A percentile compares a stretch with the other conserved stretches of the same genome.
phyloP scores from a whole-genome alignment of 2,797 vertebrate species.

The Sebastes hubbsi region DNA sequence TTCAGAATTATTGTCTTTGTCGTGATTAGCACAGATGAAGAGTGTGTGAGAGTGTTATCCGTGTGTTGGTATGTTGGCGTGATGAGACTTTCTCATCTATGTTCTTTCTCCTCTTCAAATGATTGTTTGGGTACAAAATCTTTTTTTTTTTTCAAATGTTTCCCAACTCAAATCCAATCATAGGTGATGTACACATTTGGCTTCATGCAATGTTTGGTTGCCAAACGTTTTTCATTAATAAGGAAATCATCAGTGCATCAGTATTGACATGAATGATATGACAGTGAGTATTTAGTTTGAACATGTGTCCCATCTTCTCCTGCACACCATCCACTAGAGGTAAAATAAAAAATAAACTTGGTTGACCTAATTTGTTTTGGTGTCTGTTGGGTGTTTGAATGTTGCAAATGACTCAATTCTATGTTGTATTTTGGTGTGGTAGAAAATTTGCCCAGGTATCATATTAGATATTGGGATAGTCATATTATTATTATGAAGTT shows the following conservation, averaged over 20 bases:
- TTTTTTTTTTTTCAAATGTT: not conserved
- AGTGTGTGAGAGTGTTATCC: slow-evolving; percentile 6
- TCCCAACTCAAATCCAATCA: not conserved
- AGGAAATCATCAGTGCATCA: slow-evolving; percentile 16
- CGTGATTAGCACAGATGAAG: slow-evolving; percentile 13
- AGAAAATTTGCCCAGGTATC: not conserved
- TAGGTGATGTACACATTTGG: slow-evolving; percentile 7
- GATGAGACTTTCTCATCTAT: slow-evolving; percentile 5
- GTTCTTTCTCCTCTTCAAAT: slow-evolving; percentile 3
- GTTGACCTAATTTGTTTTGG: slow-evolving; percentile 18
- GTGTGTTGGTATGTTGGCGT: not conserved
- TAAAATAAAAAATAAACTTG: slow-evolving; percentile 56
- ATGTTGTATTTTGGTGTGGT: not conserved
- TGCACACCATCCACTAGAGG: slow-evolving; percentile 27
- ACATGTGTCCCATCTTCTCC: slow-evolving; percentile 23
- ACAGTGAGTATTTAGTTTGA: slow-evolving; percentile 28
- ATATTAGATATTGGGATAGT: not conserved
- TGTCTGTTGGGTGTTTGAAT: not conserved
- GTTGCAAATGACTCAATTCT: not conserved
- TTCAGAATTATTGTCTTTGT: not conserved
- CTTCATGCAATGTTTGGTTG: slow-evolving; percentile 29
- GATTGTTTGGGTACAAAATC: slow-evolving; percentile 37
- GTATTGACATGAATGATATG: slow-evolving; percentile 30
- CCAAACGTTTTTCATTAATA: slow-evolving; percentile 25
- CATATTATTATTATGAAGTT: not conserved